phyloP scores from a whole-genome alignment of 2,113 vertebrate species.

The Nannobrachium achirus region DNA sequence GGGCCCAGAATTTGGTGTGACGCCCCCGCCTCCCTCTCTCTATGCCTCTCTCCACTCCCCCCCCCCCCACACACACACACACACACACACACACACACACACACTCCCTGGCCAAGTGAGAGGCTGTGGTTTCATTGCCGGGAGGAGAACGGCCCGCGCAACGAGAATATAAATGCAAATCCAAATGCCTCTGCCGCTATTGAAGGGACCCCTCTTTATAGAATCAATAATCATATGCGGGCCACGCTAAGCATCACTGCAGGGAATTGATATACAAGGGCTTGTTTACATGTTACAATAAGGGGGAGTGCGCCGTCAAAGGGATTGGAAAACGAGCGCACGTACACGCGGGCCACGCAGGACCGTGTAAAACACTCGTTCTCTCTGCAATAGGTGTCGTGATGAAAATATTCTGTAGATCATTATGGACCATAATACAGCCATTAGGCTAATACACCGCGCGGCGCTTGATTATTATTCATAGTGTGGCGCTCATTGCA shows the following conservation, averaged over 20 bases:
- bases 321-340: constrained; percentile 24
- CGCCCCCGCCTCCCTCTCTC: constrained; percentile 17
- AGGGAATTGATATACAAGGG: constrained; percentile 54
- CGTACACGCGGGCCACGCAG: neutral
- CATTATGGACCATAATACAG: constrained; percentile 44
- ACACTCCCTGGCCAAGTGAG: constrained; percentile 58
- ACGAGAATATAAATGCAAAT: constrained; percentile 76
- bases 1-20: no score
- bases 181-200: constrained; percentile 60
- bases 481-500: no score
- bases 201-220: constrained; percentile 66
- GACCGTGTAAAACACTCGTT: no score
- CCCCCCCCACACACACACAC: constrained; percentile 29
- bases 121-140: constrained; percentile 57
- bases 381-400: no score
- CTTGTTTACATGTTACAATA: constrained; percentile 60
- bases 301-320: constrained; percentile 18
- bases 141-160: constrained; percentile 53
- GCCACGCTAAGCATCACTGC: constrained; percentile 51
- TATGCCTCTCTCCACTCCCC: neutral
- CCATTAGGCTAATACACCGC: constrained; percentile 40
- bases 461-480: constrained; percentile 38
- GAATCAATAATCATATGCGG: constrained; percentile 75
- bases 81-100: constrained; percentile 32
- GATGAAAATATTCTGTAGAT: constrained; percentile 19